Evolutionary conservation across 2,113 vertebrate species (phyloP).

Genomic region (Conger conger): DNA sequence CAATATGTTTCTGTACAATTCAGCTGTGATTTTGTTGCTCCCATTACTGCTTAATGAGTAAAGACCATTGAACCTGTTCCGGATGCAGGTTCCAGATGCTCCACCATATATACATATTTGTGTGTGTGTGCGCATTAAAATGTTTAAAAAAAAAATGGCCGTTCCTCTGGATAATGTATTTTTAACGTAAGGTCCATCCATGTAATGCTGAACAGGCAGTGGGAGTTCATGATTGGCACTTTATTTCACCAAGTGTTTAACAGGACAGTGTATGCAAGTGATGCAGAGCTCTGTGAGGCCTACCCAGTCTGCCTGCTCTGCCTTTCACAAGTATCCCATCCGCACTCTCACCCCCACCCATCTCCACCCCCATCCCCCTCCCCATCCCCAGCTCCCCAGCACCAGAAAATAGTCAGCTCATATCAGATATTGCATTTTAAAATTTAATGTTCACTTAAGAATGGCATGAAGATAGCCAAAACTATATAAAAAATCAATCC

Average conservation of each 20-base stretch:
- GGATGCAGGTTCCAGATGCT: too few relatives aligned
- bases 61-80: too few relatives aligned
- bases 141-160: too few relatives aligned
- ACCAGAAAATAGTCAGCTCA: background rate
- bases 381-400: background rate
- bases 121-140: too few relatives aligned
- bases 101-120: too few relatives aligned
- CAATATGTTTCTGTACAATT: too few relatives aligned
- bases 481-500: constrained; percentile 8
- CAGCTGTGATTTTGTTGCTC: too few relatives aligned
- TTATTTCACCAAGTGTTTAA: background rate
- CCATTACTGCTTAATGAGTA: too few relatives aligned
- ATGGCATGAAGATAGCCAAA: background rate
- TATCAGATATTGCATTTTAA: constrained; percentile 12
- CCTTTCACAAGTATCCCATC: background rate
- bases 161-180: too few relatives aligned
- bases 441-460: constrained; percentile 19
- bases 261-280: background rate
- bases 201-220: background rate
- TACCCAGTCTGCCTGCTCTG: background rate
- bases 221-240: background rate
- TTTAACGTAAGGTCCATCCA: background rate
- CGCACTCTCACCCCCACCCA: background rate
- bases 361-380: background rate
- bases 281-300: background rate